A percentile compares a stretch with the other conserved stretches of the same genome.
Conservation (phyloP, 2,888 invertebrate species). For the Brachypalpus laphriformis region DNA sequence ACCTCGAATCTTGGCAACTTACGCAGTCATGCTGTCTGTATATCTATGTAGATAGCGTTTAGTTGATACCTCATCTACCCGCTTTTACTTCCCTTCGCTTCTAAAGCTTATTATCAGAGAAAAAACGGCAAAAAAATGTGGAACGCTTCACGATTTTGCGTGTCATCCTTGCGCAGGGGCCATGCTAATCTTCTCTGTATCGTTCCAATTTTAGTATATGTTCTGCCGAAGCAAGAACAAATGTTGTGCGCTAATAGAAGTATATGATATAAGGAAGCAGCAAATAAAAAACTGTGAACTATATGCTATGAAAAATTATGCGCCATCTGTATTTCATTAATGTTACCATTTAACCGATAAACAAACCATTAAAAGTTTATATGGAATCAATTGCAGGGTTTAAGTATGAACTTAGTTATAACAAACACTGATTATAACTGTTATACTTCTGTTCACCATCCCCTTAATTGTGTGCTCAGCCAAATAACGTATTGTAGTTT, state of each 20-base stretch:
- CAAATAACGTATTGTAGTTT: slow-evolving; percentile 76
- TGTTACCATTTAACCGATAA: background rate
- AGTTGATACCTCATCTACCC: too few relatives aligned
- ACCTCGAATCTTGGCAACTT: too few relatives aligned
- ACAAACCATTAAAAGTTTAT: background rate
- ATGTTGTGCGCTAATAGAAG: rapidly evolving
- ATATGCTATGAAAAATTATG: background rate
- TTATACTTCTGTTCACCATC: background rate
- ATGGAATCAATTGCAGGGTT: background rate
- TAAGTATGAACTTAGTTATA: background rate
- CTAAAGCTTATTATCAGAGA: background rate
- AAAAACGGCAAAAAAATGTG: slow-evolving; percentile 80
- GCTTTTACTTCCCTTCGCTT: too few relatives aligned
- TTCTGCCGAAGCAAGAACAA: slow-evolving; percentile 90
- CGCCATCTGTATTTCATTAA: background rate
- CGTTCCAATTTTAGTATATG: slow-evolving; percentile 95
- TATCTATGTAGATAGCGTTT: too few relatives aligned
- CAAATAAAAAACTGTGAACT: slow-evolving; percentile 75
- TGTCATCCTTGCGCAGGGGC: slow-evolving; percentile 96
- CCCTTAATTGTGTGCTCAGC: rapidly evolving
- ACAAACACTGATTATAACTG: too few relatives aligned
- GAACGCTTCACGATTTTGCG: slow-evolving; percentile 95
- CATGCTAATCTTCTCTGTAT: slow-evolving; percentile 97
- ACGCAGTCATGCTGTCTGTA: too few relatives aligned
- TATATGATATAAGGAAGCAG: slow-evolving; percentile 74